These are phyloP conservation scores for Pachyramphus minor DNA, from an alignment of 2,113 vertebrate genomes.

Conservation along the genomic window DNA sequence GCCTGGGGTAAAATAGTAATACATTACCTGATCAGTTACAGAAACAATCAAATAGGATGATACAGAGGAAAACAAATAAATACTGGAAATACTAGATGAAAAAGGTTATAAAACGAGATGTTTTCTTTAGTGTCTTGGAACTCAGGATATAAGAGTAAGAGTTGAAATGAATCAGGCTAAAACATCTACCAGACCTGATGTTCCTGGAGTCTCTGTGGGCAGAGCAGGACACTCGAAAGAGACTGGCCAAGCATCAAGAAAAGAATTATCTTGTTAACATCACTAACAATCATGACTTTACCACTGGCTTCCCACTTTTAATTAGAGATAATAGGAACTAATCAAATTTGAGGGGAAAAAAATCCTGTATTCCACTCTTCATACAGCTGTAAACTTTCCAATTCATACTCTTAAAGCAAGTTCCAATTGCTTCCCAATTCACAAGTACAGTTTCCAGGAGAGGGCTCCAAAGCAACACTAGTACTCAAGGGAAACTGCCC, in stretches of 20 bases:
- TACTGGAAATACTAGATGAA: background rate
- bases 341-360: background rate
- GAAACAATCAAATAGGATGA: background rate
- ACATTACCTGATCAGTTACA: background rate
- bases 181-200: background rate
- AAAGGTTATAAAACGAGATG: background rate
- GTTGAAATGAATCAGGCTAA: background rate
- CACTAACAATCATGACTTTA: background rate
- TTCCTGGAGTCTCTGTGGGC: background rate
- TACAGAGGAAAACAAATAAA: background rate
- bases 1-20: background rate
- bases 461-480: slow-evolving; percentile 48
- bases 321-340: background rate
- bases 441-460: slow-evolving; percentile 40
- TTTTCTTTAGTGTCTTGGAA: background rate
- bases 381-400: background rate
- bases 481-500: background rate
- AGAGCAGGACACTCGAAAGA: background rate
- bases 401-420: background rate
- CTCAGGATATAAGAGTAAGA: background rate
- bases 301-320: background rate
- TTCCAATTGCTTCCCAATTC: background rate
- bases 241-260: background rate
- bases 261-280: background rate
- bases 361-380: background rate